Conservation (phyloP, 1,140 invertebrate species). For the Agrilus planipennis region DNA sequence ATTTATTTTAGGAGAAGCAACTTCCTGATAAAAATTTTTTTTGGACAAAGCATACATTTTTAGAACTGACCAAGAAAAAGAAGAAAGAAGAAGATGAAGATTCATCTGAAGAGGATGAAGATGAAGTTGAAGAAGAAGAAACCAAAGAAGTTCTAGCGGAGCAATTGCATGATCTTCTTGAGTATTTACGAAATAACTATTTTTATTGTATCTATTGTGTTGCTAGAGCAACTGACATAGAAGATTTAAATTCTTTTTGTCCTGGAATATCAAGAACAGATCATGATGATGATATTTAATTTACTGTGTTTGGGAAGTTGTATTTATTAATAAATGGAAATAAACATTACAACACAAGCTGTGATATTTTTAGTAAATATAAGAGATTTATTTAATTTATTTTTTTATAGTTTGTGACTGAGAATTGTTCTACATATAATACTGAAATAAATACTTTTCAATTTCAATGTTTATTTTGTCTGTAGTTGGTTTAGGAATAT, state of each 20-base stretch:
- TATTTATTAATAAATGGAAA: no score
- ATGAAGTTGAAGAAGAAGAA: constrained; percentile 27
- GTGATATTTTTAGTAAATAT: no score
- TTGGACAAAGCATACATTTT: constrained; percentile 44
- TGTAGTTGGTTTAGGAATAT: no score
- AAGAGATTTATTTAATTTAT: no score
- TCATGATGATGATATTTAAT: constrained; percentile 44
- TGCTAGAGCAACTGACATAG: constrained; percentile 45
- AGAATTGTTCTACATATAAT: no score
- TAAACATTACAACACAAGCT: no score
- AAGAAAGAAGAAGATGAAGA: constrained; percentile 26
- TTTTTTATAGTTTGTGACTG: no score
- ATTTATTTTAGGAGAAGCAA: constrained; percentile 28
- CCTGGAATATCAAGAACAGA: constrained; percentile 51
- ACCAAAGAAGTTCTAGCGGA: constrained; percentile 31
- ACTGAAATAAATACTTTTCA: no score
- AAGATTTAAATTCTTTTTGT: constrained; percentile 53
- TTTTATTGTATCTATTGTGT: constrained; percentile 73
- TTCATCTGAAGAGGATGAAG: constrained; percentile 22
- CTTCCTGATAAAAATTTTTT: constrained; percentile 51
- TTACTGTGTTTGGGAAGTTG: no score
- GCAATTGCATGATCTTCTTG: constrained; percentile 36
- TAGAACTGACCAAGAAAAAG: constrained; percentile 22
- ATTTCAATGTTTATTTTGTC: no score
- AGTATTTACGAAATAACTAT: constrained; percentile 56